phyloP scores from a whole-genome alignment of 2,113 vertebrate genomes.

The Nibea coibor region DNA sequence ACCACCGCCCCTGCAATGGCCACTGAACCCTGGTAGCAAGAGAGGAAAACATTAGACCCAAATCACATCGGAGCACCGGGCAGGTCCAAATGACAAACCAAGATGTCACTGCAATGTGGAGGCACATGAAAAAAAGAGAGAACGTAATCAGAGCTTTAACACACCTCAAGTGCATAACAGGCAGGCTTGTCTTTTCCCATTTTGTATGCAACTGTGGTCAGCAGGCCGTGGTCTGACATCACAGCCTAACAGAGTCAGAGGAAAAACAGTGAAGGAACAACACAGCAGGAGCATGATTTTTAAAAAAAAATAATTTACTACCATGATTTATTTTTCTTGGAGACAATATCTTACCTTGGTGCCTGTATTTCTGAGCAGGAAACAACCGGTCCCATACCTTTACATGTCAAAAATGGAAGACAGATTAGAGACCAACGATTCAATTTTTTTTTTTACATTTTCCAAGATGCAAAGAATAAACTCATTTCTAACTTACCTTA shows the following conservation, averaged over 20 bases:
- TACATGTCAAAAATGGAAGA: not conserved
- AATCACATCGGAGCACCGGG: not conserved
- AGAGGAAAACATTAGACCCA: not conserved
- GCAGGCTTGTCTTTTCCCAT: slow-evolving; percentile 90
- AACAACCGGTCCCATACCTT: slow-evolving; percentile 98
- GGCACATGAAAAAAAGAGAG: not conserved
- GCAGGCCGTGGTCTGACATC: slow-evolving; percentile 92
- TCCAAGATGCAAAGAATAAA: not conserved
- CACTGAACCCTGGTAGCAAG: slow-evolving; percentile 90
- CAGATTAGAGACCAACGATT: not conserved
- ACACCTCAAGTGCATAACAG: slow-evolving; percentile 93
- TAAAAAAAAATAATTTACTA: not conserved
- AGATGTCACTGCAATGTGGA: not conserved
- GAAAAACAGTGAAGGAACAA: not conserved
- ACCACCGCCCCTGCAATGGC: slow-evolving; percentile 96
- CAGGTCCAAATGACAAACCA: not conserved
- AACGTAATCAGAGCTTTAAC: not conserved
- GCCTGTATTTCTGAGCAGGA: slow-evolving; percentile 95
- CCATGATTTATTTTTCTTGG: not conserved
- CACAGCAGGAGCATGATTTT: not conserved
- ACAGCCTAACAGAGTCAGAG: slow-evolving; percentile 81
- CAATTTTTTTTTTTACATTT: too few species aligned
- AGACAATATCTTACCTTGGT: slow-evolving; percentile 83
- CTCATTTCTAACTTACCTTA: not conserved
- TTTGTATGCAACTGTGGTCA: slow-evolving; percentile 96